Conservation (phyloP, 2,888 invertebrate species). For the Sipha maydis region DNA sequence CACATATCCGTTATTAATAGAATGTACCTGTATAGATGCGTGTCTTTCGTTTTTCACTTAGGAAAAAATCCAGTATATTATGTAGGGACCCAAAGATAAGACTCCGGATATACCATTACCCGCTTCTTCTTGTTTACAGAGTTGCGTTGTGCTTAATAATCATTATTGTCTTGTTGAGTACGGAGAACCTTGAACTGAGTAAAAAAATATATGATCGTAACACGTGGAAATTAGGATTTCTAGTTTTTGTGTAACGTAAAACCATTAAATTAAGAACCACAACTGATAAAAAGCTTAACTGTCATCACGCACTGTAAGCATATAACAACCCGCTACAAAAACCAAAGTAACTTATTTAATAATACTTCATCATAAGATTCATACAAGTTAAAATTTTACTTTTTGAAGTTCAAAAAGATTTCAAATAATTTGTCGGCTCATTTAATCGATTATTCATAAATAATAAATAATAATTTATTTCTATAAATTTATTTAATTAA, state of each 20-base stretch:
- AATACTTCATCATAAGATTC: too few species aligned
- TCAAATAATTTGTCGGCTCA: too few species aligned
- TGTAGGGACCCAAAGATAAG: conserved; percentile 46
- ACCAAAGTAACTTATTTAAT: too few species aligned
- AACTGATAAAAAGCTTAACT: not conserved
- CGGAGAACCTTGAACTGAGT: not conserved
- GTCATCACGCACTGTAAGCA: not conserved
- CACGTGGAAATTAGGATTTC: conserved; percentile 38
- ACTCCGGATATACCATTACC: conserved; percentile 53
- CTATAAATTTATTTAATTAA: too few species aligned
- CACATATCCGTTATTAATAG: conserved; percentile 55
- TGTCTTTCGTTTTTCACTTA: conserved; percentile 51
- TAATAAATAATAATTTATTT: too few species aligned
- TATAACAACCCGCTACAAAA: not conserved
- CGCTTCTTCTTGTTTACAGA: conserved; percentile 42
- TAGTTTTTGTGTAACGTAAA: conserved; percentile 27
- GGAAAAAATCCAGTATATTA: conserved; percentile 1
- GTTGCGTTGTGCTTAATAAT: conserved; percentile 30
- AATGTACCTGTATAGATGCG: conserved; percentile 5
- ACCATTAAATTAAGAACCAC: not conserved
- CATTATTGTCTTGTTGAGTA: conserved; percentile 33
- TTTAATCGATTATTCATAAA: too few species aligned
- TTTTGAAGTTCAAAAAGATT: too few species aligned
- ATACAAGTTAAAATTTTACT: too few species aligned
- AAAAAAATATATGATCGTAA: conserved; percentile 1